Conservation (phyloP, 2,888 invertebrate species). For the Micoletzkya japonica region DNA sequence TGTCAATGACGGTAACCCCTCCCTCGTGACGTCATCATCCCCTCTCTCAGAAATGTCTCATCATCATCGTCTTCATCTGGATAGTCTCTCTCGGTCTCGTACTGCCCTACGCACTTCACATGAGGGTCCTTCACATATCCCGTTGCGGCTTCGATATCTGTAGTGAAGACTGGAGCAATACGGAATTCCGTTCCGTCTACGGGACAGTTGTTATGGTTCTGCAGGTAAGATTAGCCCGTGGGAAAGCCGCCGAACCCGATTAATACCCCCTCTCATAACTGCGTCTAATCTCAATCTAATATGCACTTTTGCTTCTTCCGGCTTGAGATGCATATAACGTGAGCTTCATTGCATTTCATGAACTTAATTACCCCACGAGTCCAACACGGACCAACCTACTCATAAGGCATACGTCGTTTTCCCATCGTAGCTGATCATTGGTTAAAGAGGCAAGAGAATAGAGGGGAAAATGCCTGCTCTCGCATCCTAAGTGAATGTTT, state of each 20-base stretch:
- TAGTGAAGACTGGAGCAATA: conserved; percentile 77
- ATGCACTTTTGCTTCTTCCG: too few species aligned
- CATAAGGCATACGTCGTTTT: too few species aligned
- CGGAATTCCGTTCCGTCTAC: conserved; percentile 77
- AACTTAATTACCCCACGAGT: too few species aligned
- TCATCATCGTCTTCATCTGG: conserved; percentile 88
- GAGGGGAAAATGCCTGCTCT: background rate
- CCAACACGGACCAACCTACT: too few species aligned
- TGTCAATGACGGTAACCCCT: conserved; percentile 77
- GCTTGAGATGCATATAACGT: too few species aligned
- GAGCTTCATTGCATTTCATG: too few species aligned
- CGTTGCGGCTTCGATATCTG: conserved; percentile 70
- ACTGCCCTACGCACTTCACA: conserved; percentile 84
- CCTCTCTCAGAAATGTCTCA: conserved; percentile 66
- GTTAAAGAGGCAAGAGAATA: background rate
- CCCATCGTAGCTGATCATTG: too few species aligned
- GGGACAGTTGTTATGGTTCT: conserved; percentile 84
- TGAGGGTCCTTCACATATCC: conserved; percentile 66
- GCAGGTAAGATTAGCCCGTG: too few species aligned
- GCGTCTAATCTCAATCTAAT: too few species aligned
- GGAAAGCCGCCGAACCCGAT: too few species aligned
- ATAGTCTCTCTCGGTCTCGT: conserved; percentile 83
- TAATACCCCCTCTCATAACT: too few species aligned
- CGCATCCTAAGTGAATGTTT: too few species aligned
- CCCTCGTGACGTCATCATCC: background rate